Evolutionary conservation across 1,140 invertebrate genomes (phyloP).

Genomic region (Lepidotrigona ventralis): DNA sequence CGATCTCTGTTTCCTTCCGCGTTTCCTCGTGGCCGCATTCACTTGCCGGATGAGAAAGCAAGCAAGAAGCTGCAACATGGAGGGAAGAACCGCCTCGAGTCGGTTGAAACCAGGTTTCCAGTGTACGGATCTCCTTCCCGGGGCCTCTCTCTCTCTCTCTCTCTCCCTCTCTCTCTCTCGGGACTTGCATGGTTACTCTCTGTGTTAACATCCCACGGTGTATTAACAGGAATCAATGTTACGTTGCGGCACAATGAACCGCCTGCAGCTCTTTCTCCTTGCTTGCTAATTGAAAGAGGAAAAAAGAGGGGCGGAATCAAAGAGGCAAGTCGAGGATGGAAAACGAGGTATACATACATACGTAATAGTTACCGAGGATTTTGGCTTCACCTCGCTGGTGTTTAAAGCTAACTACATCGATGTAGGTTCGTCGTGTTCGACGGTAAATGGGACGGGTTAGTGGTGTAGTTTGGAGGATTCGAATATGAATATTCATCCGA

Average conservation of each 20-base stretch:
- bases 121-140: constrained; percentile 19
- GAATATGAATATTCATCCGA: constrained; percentile 13
- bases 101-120: constrained; percentile 40
- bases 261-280: background rate
- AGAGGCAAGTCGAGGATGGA: background rate
- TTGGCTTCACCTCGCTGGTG: background rate
- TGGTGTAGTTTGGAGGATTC: background rate
- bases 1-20: constrained; percentile 14
- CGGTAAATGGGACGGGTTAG: background rate
- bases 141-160: background rate
- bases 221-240: constrained; percentile 30
- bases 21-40: constrained; percentile 23
- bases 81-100: constrained; percentile 10
- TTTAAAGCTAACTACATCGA: background rate
- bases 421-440: background rate
- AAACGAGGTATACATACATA: background rate
- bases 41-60: background rate
- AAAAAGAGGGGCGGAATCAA: background rate
- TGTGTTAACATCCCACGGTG: background rate
- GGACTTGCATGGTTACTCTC: background rate
- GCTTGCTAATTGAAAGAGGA: constrained; percentile 23
- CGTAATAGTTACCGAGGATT: background rate
- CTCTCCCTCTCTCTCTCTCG: constrained; percentile 1
- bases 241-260: constrained; percentile 6
- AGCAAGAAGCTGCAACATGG: background rate